A percentile compares a stretch with the other conserved stretches of the same genome.
Evolutionary conservation across 1,140 invertebrate genomes (phyloP).

Genomic region (Hyles euphorbiae): DNA sequence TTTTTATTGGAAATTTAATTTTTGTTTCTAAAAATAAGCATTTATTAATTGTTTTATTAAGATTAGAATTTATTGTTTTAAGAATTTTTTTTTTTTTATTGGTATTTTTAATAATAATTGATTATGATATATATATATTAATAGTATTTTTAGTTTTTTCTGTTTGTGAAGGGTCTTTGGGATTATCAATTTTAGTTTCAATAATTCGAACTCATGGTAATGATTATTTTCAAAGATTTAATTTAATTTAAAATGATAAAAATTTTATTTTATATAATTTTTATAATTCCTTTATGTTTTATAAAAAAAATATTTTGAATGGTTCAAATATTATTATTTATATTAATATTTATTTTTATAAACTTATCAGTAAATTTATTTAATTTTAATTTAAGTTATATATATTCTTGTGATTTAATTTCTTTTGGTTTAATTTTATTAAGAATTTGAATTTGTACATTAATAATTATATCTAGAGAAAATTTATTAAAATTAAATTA

Average conservation of each 20-base stretch:
- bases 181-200: slow-evolving; percentile 75
- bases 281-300: too few relatives aligned
- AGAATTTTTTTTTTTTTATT: slow-evolving; percentile 69
- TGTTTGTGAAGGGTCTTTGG: slow-evolving; percentile 77
- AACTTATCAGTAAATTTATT: too few relatives aligned
- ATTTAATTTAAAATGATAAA: slow-evolving; percentile 73
- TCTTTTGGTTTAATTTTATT: too few relatives aligned
- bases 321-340: too few relatives aligned
- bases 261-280: slow-evolving; percentile 2
- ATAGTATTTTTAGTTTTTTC: slow-evolving; percentile 78
- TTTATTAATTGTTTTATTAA: slow-evolving; percentile 78
- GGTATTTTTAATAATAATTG: slow-evolving; percentile 59
- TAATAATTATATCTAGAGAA: too few relatives aligned
- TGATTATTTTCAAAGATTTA: slow-evolving; percentile 76
- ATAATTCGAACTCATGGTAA: slow-evolving; percentile 76
- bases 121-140: slow-evolving; percentile 73
- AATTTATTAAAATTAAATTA: too few relatives aligned
- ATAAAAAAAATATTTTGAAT: too few relatives aligned
- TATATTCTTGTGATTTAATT: too few relatives aligned
- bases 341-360: too few relatives aligned
- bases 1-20: slow-evolving; percentile 34
- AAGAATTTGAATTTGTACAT: too few relatives aligned
- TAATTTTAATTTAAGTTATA: too few relatives aligned
- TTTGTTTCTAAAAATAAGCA: slow-evolving; percentile 74
- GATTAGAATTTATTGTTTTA: slow-evolving; percentile 76